Base-by-base conservation (phyloP, 2,888 invertebrate genomes). In the Hemicrepidius hirtus region DNA sequence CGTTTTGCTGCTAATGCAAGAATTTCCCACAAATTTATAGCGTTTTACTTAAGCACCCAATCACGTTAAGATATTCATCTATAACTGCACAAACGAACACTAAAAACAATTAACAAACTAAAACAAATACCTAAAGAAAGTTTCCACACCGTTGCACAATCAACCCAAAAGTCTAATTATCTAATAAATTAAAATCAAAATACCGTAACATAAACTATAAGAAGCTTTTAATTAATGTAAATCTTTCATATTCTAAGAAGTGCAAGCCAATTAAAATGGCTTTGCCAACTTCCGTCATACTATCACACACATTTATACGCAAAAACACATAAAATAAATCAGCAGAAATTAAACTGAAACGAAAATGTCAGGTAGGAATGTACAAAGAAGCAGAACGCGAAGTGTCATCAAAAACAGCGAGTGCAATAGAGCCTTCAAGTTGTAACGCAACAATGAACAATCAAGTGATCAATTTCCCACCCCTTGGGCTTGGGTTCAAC, bases 221-320 rank as follows among this genome's bases (percentile, higher is more conserved):
- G 57, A 20, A 57, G 57, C 35, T 37, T 57, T 20, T 64, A 50
- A 64, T 64, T 64, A 49, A 64, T 44, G 64, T 37, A 49, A 64
- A 64, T 64, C 50, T 64, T 64, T 46, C 64, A 49, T 46, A 64
- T 44, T 41, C 28, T 18, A 18, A 12, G 44, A 46, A 24, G 62
- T 64, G 46, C 64, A 28, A 5, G 32, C 64, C 49, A 64, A 64
- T 64, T 64, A 64, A 64, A 64, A 32, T 18, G 18, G 50, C 32
- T 20, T 7, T 32, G 55, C 55, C 55, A 62, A 53, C 68, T 69
- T 69, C 68, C 68, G 68, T 69, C 68, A 69, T 37, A 21, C 57
- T 53, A 46, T 60, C 44, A 57, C 35, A 37, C 28, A 44, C 49
- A 57, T 50, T 60, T 46, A 57, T 13, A 28, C 41, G 13, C 35